Conservation (phyloP, 2,797 vertebrate genomes). For the Gymnothorax reevesii region DNA sequence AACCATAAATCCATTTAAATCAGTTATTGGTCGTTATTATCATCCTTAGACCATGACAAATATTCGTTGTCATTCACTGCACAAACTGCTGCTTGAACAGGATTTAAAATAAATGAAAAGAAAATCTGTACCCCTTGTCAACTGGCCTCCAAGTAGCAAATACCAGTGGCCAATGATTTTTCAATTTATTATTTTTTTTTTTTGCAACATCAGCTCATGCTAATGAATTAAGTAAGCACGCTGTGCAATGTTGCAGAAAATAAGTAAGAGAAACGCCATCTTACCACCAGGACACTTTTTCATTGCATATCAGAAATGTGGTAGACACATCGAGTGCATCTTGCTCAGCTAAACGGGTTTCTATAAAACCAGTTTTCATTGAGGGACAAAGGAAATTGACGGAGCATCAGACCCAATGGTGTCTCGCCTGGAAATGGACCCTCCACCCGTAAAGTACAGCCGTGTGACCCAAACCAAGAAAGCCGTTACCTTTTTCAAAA, state of each 20-base stretch:
- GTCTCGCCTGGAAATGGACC: background rate
- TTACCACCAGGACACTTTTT: background rate
- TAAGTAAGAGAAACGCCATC: background rate
- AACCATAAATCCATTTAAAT: background rate
- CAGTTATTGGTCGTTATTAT: background rate
- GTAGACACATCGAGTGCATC: background rate
- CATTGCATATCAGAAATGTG: background rate
- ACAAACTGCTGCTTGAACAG: background rate
- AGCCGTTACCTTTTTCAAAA: too few species aligned
- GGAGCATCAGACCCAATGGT: background rate
- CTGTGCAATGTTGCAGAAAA: background rate
- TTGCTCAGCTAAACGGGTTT: background rate
- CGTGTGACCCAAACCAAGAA: too few species aligned
- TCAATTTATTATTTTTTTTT: background rate
- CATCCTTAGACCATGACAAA: background rate
- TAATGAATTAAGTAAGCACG: background rate
- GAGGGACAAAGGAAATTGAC: background rate
- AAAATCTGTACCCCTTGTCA: background rate
- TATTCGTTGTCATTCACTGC: background rate
- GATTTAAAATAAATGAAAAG: background rate
- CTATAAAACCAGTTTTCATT: background rate
- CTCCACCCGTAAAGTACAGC: background rate
- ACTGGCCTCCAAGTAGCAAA: background rate
- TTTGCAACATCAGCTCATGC: background rate
- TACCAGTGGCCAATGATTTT: background rate